Percentiles rank a stretch among this genome's conserved stretches.
These are phyloP conservation scores for Anolis carolinensis DNA, from an alignment of 2,113 vertebrate species.

Conservation along the genomic window DNA sequence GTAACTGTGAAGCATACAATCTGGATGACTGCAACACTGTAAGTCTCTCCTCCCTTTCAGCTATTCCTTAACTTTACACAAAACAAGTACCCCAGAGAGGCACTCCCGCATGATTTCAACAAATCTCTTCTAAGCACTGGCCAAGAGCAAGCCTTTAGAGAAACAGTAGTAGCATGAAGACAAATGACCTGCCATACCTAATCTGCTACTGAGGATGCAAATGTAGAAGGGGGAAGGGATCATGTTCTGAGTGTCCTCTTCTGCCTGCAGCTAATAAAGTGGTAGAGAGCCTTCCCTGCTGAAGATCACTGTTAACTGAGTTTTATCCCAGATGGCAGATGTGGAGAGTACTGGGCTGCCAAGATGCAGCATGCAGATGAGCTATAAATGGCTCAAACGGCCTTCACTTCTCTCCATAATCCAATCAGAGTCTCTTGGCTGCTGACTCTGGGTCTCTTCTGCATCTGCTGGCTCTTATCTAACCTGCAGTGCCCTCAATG, in stretches of 20 bases:
- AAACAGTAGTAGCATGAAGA: conserved; percentile 17
- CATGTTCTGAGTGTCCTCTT: not conserved
- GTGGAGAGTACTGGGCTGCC: conserved; percentile 37
- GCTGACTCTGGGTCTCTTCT: conserved; percentile 43
- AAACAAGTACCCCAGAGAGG: not conserved
- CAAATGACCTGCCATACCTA: conserved; percentile 25
- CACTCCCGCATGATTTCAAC: not conserved
- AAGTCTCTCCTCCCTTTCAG: not conserved
- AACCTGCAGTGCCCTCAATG: conserved; percentile 21
- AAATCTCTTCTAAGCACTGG: not conserved
- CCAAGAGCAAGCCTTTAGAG: conserved; percentile 4
- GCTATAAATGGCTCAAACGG: conserved; percentile 49
- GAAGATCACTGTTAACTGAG: conserved; percentile 18
- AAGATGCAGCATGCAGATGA: conserved; percentile 43
- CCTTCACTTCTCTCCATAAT: conserved; percentile 32
- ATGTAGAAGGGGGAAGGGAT: not conserved
- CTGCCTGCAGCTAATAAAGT: conserved; percentile 12
- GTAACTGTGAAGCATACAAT: not conserved
- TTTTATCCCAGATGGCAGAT: conserved; percentile 40
- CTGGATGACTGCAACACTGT: not conserved
- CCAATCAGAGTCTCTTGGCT: conserved; percentile 50
- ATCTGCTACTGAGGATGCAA: not conserved
- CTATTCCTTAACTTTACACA: not conserved
- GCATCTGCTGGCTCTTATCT: conserved; percentile 45
- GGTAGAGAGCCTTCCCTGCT: conserved; percentile 22